Conservation (phyloP, 1,140 invertebrate genomes). For the Drosophila insularis region DNA sequence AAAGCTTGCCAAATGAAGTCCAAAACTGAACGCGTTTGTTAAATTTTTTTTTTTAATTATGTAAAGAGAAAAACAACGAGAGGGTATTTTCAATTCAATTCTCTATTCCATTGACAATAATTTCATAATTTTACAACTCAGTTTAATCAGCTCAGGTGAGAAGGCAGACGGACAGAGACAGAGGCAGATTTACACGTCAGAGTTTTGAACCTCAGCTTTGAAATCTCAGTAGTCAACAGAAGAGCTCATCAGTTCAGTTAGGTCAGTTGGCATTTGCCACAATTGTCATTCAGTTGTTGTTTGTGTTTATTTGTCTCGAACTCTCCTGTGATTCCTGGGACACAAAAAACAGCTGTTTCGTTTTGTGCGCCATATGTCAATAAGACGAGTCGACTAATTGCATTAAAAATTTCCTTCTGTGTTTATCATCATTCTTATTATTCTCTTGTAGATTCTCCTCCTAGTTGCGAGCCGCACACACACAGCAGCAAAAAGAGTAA, state of each 20-base stretch:
- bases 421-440: not conserved
- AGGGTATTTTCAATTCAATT: not conserved
- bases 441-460: not conserved
- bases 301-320: not conserved
- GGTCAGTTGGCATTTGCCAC: not conserved
- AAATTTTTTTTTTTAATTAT: not conserved
- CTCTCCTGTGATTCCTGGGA: not conserved
- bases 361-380: not conserved
- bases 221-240: not conserved
- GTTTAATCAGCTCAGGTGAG: not conserved
- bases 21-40: slow-evolving; percentile 5
- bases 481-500: not conserved
- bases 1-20: slow-evolving; percentile 16
- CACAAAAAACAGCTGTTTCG: not conserved
- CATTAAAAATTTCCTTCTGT: not conserved
- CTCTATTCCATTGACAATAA: not conserved
- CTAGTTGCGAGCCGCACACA: slow-evolving; percentile 8
- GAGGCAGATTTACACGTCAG: not conserved
- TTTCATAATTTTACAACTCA: not conserved
- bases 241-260: no score
- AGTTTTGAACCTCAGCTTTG: not conserved
- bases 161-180: no score
- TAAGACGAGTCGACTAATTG: not conserved
- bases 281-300: slow-evolving; percentile 1
- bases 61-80: not conserved